Conservation (phyloP, 2,888 invertebrate genomes). For the Aethes cnicana region DNA sequence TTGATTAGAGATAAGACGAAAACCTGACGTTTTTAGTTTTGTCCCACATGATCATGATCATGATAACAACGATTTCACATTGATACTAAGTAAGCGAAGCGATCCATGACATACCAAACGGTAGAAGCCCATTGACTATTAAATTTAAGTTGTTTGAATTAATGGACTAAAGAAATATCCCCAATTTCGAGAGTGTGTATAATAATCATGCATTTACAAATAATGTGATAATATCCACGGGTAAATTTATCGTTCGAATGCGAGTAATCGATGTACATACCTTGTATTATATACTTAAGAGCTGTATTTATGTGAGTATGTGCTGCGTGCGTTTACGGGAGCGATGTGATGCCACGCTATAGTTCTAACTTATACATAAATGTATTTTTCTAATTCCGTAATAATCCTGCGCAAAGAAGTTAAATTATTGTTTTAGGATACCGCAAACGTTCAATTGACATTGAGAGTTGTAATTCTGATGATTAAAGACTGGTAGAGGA, state of each 20-base stretch:
- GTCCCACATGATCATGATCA: constrained; percentile 5
- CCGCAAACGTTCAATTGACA: constrained; percentile 17
- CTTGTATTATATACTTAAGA: constrained; percentile 37
- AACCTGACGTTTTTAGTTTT: neutral
- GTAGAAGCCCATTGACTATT: constrained; percentile 30
- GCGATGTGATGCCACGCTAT: constrained; percentile 40
- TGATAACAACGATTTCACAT: constrained; percentile 3
- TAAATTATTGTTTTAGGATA: constrained; percentile 21
- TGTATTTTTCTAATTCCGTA: constrained; percentile 30
- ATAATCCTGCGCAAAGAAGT: constrained; percentile 10
- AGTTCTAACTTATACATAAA: constrained; percentile 32
- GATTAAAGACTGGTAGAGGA: constrained; percentile 4
- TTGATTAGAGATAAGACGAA: no score
- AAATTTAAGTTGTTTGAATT: constrained; percentile 44
- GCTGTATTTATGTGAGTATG: constrained; percentile 57
- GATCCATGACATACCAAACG: constrained; percentile 9
- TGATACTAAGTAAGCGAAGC: constrained; percentile 3
- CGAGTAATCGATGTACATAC: constrained; percentile 35
- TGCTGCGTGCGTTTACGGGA: constrained; percentile 58
- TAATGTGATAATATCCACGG: constrained; percentile 62
- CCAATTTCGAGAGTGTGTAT: constrained; percentile 25
- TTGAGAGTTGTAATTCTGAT: constrained; percentile 16
- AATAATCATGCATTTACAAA: constrained; percentile 39
- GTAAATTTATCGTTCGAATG: constrained; percentile 50
- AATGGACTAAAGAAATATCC: constrained; percentile 27